A percentile compares a stretch with the other conserved stretches of the same genome.
phyloP scores from a whole-genome alignment of 2,888 invertebrate species.

The Arctia plantaginis region DNA sequence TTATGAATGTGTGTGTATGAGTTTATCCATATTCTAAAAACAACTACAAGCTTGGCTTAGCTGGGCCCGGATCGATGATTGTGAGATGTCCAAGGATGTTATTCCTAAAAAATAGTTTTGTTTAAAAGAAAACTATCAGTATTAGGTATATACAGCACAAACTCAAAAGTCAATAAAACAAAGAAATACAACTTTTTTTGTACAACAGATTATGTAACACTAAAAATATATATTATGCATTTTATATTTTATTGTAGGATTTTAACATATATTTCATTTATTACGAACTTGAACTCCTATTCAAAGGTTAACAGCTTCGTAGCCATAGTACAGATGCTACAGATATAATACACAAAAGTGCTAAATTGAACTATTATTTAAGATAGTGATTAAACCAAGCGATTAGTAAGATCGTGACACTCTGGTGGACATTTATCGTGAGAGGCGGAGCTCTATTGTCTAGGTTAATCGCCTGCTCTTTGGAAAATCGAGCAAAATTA shows the following conservation, averaged over 20 bases:
- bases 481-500: slow-evolving; percentile 43
- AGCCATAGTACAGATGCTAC: too few species aligned
- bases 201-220: too few species aligned
- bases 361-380: slow-evolving; percentile 39
- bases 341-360: neutral
- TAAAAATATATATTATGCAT: too few species aligned
- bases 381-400: slow-evolving; percentile 37
- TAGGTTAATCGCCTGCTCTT: slow-evolving; percentile 48
- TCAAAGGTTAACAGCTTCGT: too few species aligned
- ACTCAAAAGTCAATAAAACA: too few species aligned
- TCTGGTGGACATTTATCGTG: slow-evolving; percentile 43
- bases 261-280: too few species aligned
- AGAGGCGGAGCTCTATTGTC: slow-evolving; percentile 56
- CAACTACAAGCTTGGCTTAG: neutral
- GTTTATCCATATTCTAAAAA: neutral
- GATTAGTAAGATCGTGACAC: slow-evolving; percentile 42
- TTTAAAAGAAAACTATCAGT: too few species aligned
- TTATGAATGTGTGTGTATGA: neutral
- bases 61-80: neutral
- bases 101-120: too few species aligned
- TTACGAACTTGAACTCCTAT: too few species aligned
- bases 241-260: too few species aligned
- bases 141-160: too few species aligned
- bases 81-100: neutral
- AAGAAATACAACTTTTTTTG: too few species aligned